Percentiles rank a stretch among this genome's conserved stretches.
These are phyloP conservation scores for Tarsius wallacei DNA, from an alignment of 2,797 vertebrate genomes.

Conservation along the genomic window DNA sequence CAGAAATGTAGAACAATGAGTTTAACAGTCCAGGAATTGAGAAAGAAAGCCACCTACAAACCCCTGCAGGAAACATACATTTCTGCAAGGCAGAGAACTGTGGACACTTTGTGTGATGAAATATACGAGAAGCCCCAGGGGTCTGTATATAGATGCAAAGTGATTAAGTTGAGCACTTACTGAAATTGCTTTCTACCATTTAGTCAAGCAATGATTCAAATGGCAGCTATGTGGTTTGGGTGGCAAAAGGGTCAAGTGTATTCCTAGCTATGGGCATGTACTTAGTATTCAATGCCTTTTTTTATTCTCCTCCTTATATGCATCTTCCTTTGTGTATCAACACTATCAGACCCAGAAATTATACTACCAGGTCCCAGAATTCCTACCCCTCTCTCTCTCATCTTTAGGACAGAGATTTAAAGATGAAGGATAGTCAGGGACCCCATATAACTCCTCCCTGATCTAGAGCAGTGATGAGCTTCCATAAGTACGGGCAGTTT, in stretches of 20 bases:
- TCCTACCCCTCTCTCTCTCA: background rate
- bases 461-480: background rate
- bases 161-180: constrained; percentile 80
- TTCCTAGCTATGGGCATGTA: background rate
- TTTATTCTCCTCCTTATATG: background rate
- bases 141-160: constrained; percentile 60
- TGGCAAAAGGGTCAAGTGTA: constrained; percentile 44
- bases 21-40: constrained; percentile 58
- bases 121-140: constrained; percentile 53
- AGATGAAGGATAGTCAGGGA: background rate
- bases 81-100: constrained; percentile 10
- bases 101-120: constrained; percentile 64
- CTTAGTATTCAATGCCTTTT: constrained; percentile 3
- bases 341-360: background rate
- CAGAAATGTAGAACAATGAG: constrained; percentile 53
- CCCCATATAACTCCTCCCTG: background rate
- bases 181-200: constrained; percentile 81
- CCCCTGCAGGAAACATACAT: constrained; percentile 25
- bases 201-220: constrained; percentile 76
- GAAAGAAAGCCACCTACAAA: constrained; percentile 40
- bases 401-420: background rate
- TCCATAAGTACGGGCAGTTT: background rate
- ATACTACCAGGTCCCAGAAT: background rate
- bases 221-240: background rate
- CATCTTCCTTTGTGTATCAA: background rate